Percentiles rank a stretch among this genome's conserved stretches.
phyloP scores from a whole-genome alignment of 2,113 vertebrate species.

The Chelonoidis abingdonii region DNA sequence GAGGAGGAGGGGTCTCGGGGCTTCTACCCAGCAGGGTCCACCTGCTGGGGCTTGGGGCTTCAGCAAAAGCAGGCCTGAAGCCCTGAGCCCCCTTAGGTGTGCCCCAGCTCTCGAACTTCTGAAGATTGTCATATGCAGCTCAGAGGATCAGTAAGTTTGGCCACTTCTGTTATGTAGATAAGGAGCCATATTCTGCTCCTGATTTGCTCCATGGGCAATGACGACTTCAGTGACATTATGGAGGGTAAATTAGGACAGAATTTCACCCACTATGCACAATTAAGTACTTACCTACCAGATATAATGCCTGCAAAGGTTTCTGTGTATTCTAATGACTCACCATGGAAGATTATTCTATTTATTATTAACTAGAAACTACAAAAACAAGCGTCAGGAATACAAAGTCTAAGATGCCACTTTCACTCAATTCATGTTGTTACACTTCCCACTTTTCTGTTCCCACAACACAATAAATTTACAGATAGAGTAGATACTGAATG shows the following conservation, averaged over 20 bases:
- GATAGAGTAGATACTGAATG: background rate
- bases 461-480: background rate
- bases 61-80: too few species aligned
- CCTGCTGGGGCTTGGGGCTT: too few species aligned
- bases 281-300: background rate
- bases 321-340: background rate
- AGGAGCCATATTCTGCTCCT: background rate
- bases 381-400: background rate
- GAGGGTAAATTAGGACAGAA: background rate
- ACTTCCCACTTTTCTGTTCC: background rate
- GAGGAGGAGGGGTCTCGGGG: too few species aligned
- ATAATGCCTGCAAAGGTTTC: background rate
- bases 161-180: background rate
- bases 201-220: background rate
- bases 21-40: too few species aligned
- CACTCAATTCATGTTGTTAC: background rate
- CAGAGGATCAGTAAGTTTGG: background rate
- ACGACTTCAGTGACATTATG: background rate
- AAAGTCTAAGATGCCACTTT: rapidly evolving
- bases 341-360: background rate
- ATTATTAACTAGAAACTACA: background rate
- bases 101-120: too few species aligned
- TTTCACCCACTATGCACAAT: background rate
- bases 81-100: too few species aligned
- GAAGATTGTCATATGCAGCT: too few species aligned